Base-by-base conservation (phyloP, 1,140 invertebrate genomes). In the Microplitis demolitor region DNA sequence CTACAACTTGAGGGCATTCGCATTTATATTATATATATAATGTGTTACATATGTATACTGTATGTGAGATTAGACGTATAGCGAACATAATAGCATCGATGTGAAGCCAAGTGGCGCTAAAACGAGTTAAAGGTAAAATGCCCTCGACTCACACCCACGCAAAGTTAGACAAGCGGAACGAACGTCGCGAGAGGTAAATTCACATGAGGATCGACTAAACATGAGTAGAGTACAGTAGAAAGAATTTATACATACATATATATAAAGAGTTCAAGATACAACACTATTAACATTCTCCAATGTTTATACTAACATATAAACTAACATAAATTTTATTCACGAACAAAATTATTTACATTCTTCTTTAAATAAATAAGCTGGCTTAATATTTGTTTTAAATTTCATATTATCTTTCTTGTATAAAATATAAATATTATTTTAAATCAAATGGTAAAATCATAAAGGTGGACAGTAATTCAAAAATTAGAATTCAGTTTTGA, bases 381-480 rank as follows among this genome's bases (percentile, higher is more conserved):
- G 63, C 75, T 68, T 63, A 79, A 85, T 78, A 85, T 85, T 86
- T 85, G 84, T 86, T 86, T 84, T 80, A 83, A 84, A 84, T 86
- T 76, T 76, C 70, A 77, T 72, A 58, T 34, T 35, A 51, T 24
- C 1, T 50, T 50, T 50, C 45, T 8, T 50, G 1, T 8, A 50
- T 24, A 24, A 50, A 50, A 13, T 50, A 8, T 50, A 50, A 8
- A 50, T 8, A 50, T 50, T 50, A 50, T 50, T 50, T 13, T 50
- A 50, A 50, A 50, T 24, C 1, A 24, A 24, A 24, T 24, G 24
- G 24, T 24, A 24, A 24, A 24, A 24, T 24, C 24, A 24, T 24
- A 24, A 2, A 24, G 24, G 24, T 24, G 24, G 24, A 2, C 24
- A 24, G 24, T 24, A 24, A 24, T 24, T 24, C 24, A 24, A 24